Evolutionary conservation across 92 coral and sea anemone species (phyloP).

Genomic region (Siderastrea siderea): DNA sequence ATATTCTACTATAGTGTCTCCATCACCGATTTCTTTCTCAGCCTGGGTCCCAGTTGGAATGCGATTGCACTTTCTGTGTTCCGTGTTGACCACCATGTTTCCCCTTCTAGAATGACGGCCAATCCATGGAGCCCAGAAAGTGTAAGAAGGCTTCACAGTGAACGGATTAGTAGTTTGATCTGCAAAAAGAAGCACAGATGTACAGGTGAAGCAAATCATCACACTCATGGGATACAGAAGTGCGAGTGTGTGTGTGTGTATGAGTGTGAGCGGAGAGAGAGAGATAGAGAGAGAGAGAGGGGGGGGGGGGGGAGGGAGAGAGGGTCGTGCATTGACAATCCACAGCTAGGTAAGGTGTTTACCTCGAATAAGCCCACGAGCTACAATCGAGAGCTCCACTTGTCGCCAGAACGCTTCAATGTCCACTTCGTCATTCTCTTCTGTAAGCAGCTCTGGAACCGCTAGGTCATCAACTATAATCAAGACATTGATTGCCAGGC

Average conservation of each 20-base stretch:
- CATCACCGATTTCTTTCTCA: too few relatives aligned
- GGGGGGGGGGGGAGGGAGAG: background rate
- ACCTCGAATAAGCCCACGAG: constrained; percentile 39
- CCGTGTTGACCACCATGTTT: constrained; percentile 28
- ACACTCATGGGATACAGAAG: too few relatives aligned
- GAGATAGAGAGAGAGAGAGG: too few relatives aligned
- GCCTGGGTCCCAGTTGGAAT: background rate
- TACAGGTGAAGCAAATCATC: too few relatives aligned
- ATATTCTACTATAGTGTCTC: background rate
- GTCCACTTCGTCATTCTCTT: constrained; percentile 29
- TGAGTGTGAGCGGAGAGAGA: too few relatives aligned
- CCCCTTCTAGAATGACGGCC: constrained; percentile 32
- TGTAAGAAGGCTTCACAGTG: constrained; percentile 31
- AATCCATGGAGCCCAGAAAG: constrained; percentile 68
- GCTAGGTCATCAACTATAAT: constrained; percentile 44
- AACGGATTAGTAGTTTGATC: background rate
- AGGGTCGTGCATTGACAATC: too few relatives aligned
- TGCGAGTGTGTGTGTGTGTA: too few relatives aligned
- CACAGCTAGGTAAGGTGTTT: background rate
- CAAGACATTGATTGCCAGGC: background rate
- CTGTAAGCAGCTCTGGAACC: constrained; percentile 33
- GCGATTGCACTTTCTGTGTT: constrained; percentile 42
- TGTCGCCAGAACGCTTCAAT: constrained; percentile 22
- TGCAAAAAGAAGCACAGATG: background rate
- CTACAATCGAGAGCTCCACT: constrained; percentile 31